Evolutionary conservation across 2,797 vertebrate species (phyloP).

Genomic region (Melanotaenia boesemani): DNA sequence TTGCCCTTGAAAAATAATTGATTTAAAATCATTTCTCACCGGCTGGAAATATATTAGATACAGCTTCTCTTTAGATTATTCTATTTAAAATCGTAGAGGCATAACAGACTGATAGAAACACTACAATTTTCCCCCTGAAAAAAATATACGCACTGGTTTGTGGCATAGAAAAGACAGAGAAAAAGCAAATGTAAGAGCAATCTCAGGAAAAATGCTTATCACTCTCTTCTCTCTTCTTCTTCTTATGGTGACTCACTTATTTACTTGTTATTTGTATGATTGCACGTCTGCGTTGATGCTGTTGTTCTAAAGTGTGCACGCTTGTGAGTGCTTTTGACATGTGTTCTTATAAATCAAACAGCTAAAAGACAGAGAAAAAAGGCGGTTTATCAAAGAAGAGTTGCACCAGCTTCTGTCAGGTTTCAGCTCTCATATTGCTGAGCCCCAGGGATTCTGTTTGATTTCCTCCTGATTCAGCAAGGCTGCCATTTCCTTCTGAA

Average conservation of each 20-base stretch:
- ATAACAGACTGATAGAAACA: constrained; percentile 60
- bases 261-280: constrained; percentile 45
- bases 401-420: constrained; percentile 76
- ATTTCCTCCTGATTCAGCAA: constrained; percentile 73
- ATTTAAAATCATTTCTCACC: constrained; percentile 56
- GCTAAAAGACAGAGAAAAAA: constrained; percentile 22
- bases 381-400: constrained; percentile 59
- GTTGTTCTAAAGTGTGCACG: constrained; percentile 30
- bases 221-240: constrained; percentile 39
- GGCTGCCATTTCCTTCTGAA: constrained; percentile 52
- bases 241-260: constrained; percentile 53
- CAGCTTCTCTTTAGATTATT: constrained; percentile 58
- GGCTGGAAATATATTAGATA: constrained; percentile 64
- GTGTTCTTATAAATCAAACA: constrained; percentile 40
- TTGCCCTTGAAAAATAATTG: constrained; percentile 63
- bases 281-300: constrained; percentile 23
- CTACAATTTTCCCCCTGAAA: constrained; percentile 48
- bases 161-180: constrained; percentile 5
- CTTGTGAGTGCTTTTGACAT: constrained; percentile 31
- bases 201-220: constrained; percentile 39
- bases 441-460: constrained; percentile 62
- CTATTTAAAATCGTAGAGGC: constrained; percentile 59
- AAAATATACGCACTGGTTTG: constrained; percentile 26
- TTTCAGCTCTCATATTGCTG: constrained; percentile 57
- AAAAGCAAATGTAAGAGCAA: constrained; percentile 21